These are phyloP conservation scores for Etheostoma nigrum DNA, from an alignment of 2,797 vertebrate genomes.

Conservation along the genomic window DNA sequence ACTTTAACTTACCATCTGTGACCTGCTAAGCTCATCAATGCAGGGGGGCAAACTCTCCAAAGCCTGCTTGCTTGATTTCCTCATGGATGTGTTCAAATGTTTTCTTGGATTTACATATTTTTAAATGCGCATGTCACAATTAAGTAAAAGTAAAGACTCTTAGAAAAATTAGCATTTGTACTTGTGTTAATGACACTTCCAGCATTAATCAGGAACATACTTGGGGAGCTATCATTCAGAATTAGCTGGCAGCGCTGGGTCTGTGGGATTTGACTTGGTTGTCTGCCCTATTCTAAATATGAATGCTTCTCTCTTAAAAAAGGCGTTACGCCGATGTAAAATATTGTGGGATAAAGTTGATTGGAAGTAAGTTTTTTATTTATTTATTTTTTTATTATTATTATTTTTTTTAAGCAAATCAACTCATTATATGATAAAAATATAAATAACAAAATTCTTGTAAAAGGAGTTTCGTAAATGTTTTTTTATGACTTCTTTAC, in stretches of 20 bases:
- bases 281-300: neutral
- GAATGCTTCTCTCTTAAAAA: neutral
- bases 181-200: constrained; percentile 18
- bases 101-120: constrained; percentile 17
- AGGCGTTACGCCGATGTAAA: neutral
- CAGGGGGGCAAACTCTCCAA: constrained; percentile 53
- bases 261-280: constrained; percentile 13
- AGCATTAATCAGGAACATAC: constrained; percentile 9
- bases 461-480: constrained; percentile 12
- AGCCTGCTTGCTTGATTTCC: constrained; percentile 37
- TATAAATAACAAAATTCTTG: constrained; percentile 8
- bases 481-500: constrained; percentile 26
- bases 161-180: neutral
- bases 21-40: constrained; percentile 80
- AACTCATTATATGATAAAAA: constrained; percentile 8
- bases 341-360: constrained; percentile 11
- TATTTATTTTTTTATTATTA: neutral
- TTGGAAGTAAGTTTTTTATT: neutral
- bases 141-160: neutral
- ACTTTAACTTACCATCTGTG: constrained; percentile 75
- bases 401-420: constrained; percentile 20
- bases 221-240: constrained; percentile 13
- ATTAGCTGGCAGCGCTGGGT: constrained; percentile 3
- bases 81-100: constrained; percentile 10
- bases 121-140: neutral